Percentiles rank a stretch among this genome's conserved stretches.
phyloP scores from a whole-genome alignment of 37 sponge, comb jelly and placozoan species.

The Beroe forskalii region DNA sequence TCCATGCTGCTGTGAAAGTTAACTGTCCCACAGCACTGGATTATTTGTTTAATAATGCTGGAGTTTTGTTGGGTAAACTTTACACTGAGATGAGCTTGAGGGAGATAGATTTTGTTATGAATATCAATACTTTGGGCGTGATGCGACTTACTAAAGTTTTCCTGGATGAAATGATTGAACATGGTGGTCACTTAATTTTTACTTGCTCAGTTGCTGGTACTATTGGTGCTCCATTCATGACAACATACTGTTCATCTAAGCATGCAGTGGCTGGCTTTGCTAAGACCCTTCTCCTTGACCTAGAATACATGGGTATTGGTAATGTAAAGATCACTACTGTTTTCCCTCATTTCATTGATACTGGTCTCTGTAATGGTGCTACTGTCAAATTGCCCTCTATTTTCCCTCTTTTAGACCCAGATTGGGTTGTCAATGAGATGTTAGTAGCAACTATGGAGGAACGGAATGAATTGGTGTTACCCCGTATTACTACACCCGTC shows the following conservation, averaged over 20 bases:
- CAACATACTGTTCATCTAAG: slow-evolving; percentile 17
- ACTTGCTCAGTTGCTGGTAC: slow-evolving; percentile 21
- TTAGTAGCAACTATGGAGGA: background rate
- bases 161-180: slow-evolving; percentile 21
- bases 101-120: slow-evolving; percentile 41
- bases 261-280: slow-evolving; percentile 51
- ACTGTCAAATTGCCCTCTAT: slow-evolving; percentile 5
- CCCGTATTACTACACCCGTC: background rate
- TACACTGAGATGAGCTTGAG: background rate
- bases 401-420: slow-evolving; percentile 30
- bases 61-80: slow-evolving; percentile 7
- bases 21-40: slow-evolving; percentile 5
- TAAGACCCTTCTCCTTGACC: background rate
- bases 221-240: slow-evolving; percentile 23
- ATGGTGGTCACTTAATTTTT: slow-evolving; percentile 39
- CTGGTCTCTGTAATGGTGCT: slow-evolving; percentile 25
- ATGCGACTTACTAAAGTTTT: slow-evolving; percentile 26
- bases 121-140: slow-evolving; percentile 23
- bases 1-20: background rate
- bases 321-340: slow-evolving; percentile 41
- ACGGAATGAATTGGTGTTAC: slow-evolving; percentile 28
- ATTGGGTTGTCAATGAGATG: slow-evolving; percentile 35
- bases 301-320: slow-evolving; percentile 1
- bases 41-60: slow-evolving; percentile 58
- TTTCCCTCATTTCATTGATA: slow-evolving; percentile 32